A percentile compares a stretch with the other conserved stretches of the same genome.
phyloP scores from a whole-genome alignment of 1,140 invertebrate species.

The Colletes latitarsis region DNA sequence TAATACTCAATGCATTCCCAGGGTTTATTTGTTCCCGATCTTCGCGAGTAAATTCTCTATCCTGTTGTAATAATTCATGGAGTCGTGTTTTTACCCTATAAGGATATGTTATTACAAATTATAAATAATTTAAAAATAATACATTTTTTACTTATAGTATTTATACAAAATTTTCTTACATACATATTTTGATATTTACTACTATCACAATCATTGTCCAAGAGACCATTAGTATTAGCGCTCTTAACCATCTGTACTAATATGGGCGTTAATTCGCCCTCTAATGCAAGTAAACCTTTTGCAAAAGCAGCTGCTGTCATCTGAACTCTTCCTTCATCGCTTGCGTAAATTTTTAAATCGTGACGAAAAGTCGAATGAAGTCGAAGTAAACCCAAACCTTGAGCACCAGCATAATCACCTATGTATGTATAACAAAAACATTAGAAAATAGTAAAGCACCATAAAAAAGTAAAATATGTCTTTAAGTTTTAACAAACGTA shows the following conservation, averaged over 20 bases:
- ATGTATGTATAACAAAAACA: constrained; percentile 58
- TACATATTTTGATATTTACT: constrained; percentile 97
- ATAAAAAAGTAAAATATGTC: background rate
- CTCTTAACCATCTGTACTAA: constrained; percentile 99
- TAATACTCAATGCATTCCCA: constrained; percentile 92
- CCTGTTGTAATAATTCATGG: constrained; percentile 95
- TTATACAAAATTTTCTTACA: constrained; percentile 75
- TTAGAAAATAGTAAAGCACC: background rate
- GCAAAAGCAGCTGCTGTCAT: constrained; percentile 99
- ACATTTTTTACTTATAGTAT: too few species aligned
- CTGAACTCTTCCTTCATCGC: constrained; percentile 99
- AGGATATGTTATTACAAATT: constrained; percentile 34
- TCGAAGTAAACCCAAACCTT: constrained; percentile 95
- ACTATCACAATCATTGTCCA: constrained; percentile 99
- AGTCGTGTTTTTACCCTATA: constrained; percentile 95
- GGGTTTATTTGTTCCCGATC: constrained; percentile 95
- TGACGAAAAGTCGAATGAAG: constrained; percentile 99
- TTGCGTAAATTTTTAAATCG: constrained; percentile 99
- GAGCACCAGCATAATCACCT: constrained; percentile 94
- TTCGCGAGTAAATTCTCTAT: constrained; percentile 93
- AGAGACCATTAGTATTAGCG: constrained; percentile 98
- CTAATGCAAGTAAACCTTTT: constrained; percentile 97
- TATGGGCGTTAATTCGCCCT: constrained; percentile 99
- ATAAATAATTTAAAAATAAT: background rate
- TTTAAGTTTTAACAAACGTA: constrained; percentile 20